Evolutionary conservation across 2,797 vertebrate species (phyloP).

Genomic region (Dryobates pubescens): DNA sequence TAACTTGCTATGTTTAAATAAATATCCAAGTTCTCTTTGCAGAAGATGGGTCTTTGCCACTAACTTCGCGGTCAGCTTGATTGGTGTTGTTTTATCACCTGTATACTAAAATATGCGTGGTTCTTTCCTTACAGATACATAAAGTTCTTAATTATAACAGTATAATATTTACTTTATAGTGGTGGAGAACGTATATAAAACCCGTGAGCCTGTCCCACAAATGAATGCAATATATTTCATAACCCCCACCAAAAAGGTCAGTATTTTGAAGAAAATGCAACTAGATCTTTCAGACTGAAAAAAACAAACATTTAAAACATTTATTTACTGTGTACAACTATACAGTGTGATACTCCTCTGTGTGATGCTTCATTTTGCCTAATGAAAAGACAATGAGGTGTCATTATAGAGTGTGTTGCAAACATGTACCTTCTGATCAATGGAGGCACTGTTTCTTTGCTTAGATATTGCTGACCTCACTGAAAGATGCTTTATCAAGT

Average conservation of each 20-base stretch:
- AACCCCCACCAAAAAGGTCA: slow-evolving; percentile 90
- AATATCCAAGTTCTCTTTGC: background rate
- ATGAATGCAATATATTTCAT: slow-evolving; percentile 98
- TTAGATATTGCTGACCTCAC: background rate
- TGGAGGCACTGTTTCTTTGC: background rate
- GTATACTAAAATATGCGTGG: background rate
- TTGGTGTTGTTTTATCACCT: background rate
- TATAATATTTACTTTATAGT: slow-evolving; percentile 76
- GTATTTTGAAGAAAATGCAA: slow-evolving; percentile 26
- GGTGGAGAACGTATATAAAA: slow-evolving; percentile 95
- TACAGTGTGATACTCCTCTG: background rate
- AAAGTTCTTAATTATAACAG: background rate
- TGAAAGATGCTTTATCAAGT: background rate
- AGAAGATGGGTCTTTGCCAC: accelerated
- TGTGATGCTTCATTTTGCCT: background rate
- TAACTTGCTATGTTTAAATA: background rate
- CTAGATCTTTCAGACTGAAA: background rate
- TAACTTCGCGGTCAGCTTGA: background rate
- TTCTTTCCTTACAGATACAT: background rate
- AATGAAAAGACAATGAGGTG: background rate
- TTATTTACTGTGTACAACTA: background rate
- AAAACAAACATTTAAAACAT: background rate
- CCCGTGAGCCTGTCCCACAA: slow-evolving; percentile 90
- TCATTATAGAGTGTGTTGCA: background rate
- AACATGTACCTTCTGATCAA: background rate